Base-by-base conservation (phyloP, 2,797 vertebrate genomes). In the Acomys russatus region DNA sequence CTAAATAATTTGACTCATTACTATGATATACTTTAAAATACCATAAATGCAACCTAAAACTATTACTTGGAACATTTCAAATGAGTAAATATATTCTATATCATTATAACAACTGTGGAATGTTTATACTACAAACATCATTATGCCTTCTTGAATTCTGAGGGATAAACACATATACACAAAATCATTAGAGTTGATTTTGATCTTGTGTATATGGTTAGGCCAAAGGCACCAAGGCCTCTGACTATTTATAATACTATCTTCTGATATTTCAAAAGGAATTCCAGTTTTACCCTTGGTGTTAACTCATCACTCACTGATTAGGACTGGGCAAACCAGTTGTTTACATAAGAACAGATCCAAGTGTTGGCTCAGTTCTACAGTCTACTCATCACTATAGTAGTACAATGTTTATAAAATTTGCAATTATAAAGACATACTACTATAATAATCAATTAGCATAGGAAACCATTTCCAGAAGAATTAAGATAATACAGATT, bases 71-170 rank as follows among this genome's bases (percentile, higher is more conserved):
- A 93, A 68, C 51, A 88, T 92, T 95, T 93, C n/a, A 90, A 82
- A 92, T 93, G 82, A 88, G 78, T 91, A 35, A 49, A 79, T 86
- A 54, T 12, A 90, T 92, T 92, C 35, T 66, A 88, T 83, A 93
- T 91, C 38, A 89, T 96, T 88, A 93, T 90, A 98, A 94, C 85
- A 88, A 89, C 49, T 91, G 2, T 85, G 92, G 12, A 93, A 73
- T 94, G 77, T 86, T 96, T 95, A 59, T 17, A 93, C 33, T 7
- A n/a, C 76, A 59, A 30, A 59, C 25, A 63, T 87, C 59, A 28
- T 96, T 93, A 49, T 89, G 25, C 22, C 74, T 83, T 20, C 44
- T 92, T 91, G 6, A 94, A 23, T 96, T 95, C 44, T 22, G 88
- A 88, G 20, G 23, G 17, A 68, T 92, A 96, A 88, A 9, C 7